These are phyloP conservation scores for Tigriopus californicus DNA, from an alignment of 2,888 invertebrate genomes.

Conservation along the genomic window DNA sequence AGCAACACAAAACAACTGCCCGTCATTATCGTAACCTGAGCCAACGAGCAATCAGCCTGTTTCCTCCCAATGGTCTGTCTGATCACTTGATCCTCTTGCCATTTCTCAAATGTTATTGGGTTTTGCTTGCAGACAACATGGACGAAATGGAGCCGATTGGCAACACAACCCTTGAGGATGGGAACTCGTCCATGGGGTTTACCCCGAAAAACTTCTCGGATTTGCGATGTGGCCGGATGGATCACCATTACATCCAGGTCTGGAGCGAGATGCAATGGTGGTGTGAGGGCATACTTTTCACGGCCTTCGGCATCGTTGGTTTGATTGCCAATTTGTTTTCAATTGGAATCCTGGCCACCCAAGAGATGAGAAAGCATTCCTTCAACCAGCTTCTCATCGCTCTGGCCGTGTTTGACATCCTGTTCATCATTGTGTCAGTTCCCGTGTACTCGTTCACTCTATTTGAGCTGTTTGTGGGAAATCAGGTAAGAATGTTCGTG, in stretches of 20 bases:
- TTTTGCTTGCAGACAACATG: too few relatives aligned
- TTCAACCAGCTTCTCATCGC: constrained; percentile 14
- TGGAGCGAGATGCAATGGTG: constrained; percentile 10
- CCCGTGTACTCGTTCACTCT: constrained; percentile 9
- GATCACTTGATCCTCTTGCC: too few relatives aligned
- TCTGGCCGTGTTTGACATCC: constrained; percentile 9
- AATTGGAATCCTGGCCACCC: not conserved
- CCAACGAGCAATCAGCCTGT: too few relatives aligned
- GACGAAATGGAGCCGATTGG: too few relatives aligned
- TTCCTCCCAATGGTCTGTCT: too few relatives aligned
- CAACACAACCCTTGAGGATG: too few relatives aligned
- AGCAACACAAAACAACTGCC: too few relatives aligned
- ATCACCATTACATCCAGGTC: constrained; percentile 3
- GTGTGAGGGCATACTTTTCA: constrained; percentile 14
- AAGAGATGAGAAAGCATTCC: constrained; percentile 14
- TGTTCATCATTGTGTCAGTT: constrained; percentile 12
- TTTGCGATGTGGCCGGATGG: constrained; percentile 11
- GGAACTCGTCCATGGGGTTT: too few relatives aligned
- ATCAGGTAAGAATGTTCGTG: constrained; percentile 2
- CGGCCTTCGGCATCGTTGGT: constrained; percentile 5
- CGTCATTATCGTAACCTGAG: too few relatives aligned
- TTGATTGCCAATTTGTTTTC: constrained; percentile 13
- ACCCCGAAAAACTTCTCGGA: too few relatives aligned
- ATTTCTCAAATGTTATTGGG: too few relatives aligned
- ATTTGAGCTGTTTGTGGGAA: constrained; percentile 9